phyloP scores from a whole-genome alignment of 2,888 invertebrate species.

The Apoda limacodes region DNA sequence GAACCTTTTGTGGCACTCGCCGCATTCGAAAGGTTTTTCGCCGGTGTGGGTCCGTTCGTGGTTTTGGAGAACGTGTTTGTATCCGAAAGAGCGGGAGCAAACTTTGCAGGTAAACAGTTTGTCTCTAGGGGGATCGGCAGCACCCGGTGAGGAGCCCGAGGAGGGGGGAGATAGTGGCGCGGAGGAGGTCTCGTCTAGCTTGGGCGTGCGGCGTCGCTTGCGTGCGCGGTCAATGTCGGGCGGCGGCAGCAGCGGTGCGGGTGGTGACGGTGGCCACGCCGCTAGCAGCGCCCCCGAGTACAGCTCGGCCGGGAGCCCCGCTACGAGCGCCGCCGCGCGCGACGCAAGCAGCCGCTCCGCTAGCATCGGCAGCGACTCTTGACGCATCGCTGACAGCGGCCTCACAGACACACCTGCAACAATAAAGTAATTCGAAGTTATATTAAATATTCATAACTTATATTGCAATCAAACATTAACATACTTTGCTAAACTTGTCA shows the following conservation, averaged over 20 bases:
- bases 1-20: constrained; percentile 91
- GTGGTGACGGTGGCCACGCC: constrained; percentile 67
- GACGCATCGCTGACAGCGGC: constrained; percentile 60
- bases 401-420: constrained; percentile 64
- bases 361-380: constrained; percentile 59
- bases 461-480: too few relatives aligned
- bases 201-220: constrained; percentile 59
- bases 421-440: too few relatives aligned
- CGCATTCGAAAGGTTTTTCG: constrained; percentile 94
- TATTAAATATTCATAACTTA: too few relatives aligned
- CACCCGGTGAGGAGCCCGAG: constrained; percentile 64
- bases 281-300: constrained; percentile 74
- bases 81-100: constrained; percentile 90
- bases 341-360: constrained; percentile 66
- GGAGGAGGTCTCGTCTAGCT: constrained; percentile 42
- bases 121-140: constrained; percentile 72
- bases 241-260: constrained; percentile 65
- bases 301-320: constrained; percentile 71
- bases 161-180: constrained; percentile 50
- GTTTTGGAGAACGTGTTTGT: constrained; percentile 94
- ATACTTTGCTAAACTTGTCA: too few relatives aligned
- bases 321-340: constrained; percentile 63
- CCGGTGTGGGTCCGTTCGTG: constrained; percentile 96
- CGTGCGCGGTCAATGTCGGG: constrained; percentile 52
- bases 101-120: constrained; percentile 90